Evolutionary conservation across 2,113 vertebrate species (phyloP), one percentile per base, ranked within the genome.

Genomic region (Lota lota): DNA sequence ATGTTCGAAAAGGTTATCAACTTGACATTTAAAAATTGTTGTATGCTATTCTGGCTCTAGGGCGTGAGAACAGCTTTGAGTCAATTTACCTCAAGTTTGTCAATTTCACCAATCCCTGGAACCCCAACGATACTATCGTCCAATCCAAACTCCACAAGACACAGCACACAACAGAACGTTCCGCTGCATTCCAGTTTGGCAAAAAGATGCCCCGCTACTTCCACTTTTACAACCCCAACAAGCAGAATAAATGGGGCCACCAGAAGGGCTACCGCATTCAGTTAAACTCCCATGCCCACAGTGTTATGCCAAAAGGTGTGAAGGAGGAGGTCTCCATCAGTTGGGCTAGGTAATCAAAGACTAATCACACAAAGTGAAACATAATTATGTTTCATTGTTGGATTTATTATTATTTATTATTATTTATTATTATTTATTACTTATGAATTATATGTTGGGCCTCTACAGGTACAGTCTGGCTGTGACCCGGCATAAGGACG

Each of bases 61-160:
- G 95, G 56, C 89, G 87, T 0, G 79, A 85, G 61, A 99, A 98
- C 87, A 95, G 91, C 84, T 96, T 98, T 19, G 93, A 98, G 88
- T 90, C 92, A 0, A 20, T 97, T 57, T 82, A 90, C 4, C 56
- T 95, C 15, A 91, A 92, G 75, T 92, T 89, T 0, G 94, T 97
- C 63, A 97, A 98, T 84, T 91, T 95, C 82, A 93, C 94, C 19
- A 95, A 93, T 63, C 95, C 97, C 18, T 97, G 96, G 96, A 94
- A 92, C 76, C 91, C 92, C 0, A 21, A 79, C 0, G 76, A 92
- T 56, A 86, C 58, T 0, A 33, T 95, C 2, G 86, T 94, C 28
- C 96, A 97, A 83, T 93, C 94, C 0, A 76, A 82, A 10, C 81
- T 97, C 19, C 20, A 86, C 1, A 85, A 66, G 64, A 91, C 64